Base-by-base conservation (phyloP, 2,797 vertebrate genomes). In the Avahi laniger region DNA sequence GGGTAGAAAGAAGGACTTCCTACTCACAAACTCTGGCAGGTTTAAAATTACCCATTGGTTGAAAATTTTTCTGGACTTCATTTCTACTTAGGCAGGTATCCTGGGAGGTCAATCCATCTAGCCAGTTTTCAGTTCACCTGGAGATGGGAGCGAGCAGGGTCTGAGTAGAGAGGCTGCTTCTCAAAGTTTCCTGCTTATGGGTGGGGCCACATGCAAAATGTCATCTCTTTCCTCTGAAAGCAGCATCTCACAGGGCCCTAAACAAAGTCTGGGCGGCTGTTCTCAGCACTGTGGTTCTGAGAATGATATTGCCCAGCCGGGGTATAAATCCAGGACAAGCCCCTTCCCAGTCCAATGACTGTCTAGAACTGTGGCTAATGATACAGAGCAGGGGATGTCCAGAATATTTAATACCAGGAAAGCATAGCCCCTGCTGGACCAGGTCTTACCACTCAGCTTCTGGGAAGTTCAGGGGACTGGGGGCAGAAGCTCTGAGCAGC, bases 1-100 rank as follows among this genome's bases (percentile, higher is more conserved):
- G 65, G 69, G 17, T 30, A 79, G 70, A 20, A 38, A 70, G 81
- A 85, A 92, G 63, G 57, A 46, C 24, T 85, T 83, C 9, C 35
- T 81, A 26, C 65, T 75, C 72, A 63, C 61, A 92, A 82, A 57
- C 50, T 70, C 38, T 38, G 59, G 67, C 75, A 72, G 75, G 48
- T 93, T 96, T 88, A 72, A 59, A 94, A 82, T 76, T 65, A 76
- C 83, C 76, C 46, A 48, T 75, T 38, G 59, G 41, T 13, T 57
- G 46, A 63, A 46, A 79, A 33, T 18, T 73, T 50, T 46, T 35
- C 65, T 94, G 93, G 83, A 76, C 50, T 95, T 92, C 2, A 5
- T 92, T 92, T 91, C 69, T 79, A 38, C 15, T 24, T 41, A 78
- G 76, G 79, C 65, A 79, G 57, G 57, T 41, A 15, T 89, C 75